Evolutionary conservation across 2,888 invertebrate species (phyloP), one percentile per base, ranked within the genome.

Genomic region (Blomia tropicalis): DNA sequence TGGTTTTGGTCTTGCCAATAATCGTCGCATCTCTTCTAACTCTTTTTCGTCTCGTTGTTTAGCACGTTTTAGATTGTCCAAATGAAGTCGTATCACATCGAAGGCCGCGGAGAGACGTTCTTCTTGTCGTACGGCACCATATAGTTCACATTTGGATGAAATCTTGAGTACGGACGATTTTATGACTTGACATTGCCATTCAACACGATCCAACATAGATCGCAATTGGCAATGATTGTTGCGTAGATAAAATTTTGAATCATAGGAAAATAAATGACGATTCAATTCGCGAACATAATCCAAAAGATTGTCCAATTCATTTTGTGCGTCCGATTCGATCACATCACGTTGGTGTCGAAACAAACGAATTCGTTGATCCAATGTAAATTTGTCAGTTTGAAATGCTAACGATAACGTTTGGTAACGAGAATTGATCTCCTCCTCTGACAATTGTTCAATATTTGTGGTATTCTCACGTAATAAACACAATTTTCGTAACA

Each of bases 271-370:
- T 36, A 60, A 25, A 27, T 31, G 31, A 25, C 53, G 41, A 30
- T 53, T n/a, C 30, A 58, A 59, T 19, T 51, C 19, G n/a, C 53
- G 63, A 19, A 75, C 65, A 32, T 71, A 70, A 0, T 70, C 70
- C 59, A 72, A 71, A 19, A 81, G 72, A 53, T 75, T 74, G 60
- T 76, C 73, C 41, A 80, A 73, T 71, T 81, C 80, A 43, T 71
- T 71, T 60, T 75, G 74, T 63, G 80, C 74, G 71, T 81, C 80
- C 64, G 73, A 75, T 71, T 81, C 81, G 0, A 80, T 79, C 68
- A 79, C 77, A 71, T 81, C 79, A 56, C 80, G 70, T 59, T 77
- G 76, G 59, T 80, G 73, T 66, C 76, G 75, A 69, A 80, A 80
- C 27, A 79, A 74, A 63, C 79, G 77, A 60, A 78, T 73, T 58